Evolutionary conservation across 1,140 invertebrate species (phyloP), one percentile per base, ranked within the genome.

Genomic region (Penaeus chinensis): DNA sequence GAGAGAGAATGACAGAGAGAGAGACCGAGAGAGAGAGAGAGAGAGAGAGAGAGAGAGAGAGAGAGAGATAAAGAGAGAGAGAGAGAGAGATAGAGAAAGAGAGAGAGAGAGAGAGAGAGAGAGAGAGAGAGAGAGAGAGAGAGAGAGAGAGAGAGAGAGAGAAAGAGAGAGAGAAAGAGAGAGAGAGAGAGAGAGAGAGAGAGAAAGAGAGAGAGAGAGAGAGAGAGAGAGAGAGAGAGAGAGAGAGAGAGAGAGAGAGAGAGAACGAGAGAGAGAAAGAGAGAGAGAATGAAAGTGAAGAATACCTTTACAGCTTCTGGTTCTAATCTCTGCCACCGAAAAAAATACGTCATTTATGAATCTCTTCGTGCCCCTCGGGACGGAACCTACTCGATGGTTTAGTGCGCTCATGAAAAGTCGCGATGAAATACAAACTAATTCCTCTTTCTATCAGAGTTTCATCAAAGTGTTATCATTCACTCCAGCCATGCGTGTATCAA

Each of bases 21-120:
- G 54, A n/a, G 54, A 82, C 4, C 4, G 54, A 20, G n/a, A 3
- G n/a, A 24, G 20, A 61, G 62, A 65, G 32, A 32, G 65, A 65
- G 62, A 62, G 1, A 69, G 62, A 65, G 69, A 42, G n/a, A 84
- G 32, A 27, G 71, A 27, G 42, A 82, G 65, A 24, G 65, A 66
- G 65, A 66, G 24, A 66, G 24, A 24, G 65, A 66, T 3, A 66
- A 4, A 66, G 65, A 66, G 65, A 24, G 65, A 66, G 20, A 24
- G 65, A 66, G 24, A 66, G 65, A 24, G 65, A 24, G 65, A 66
- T 3, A 66, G 65, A 66, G 65, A 24, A 4, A 66, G 24, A 66
- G 65, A 24, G 24, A 24, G 24, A 24, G 24, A 24, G 24, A 24
- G 3, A 3, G 24, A 24, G 65, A 24, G 24, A 24, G 65, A 24